Conservation (phyloP, 2,797 vertebrate genomes). For the Aulostomus chinensis region DNA sequence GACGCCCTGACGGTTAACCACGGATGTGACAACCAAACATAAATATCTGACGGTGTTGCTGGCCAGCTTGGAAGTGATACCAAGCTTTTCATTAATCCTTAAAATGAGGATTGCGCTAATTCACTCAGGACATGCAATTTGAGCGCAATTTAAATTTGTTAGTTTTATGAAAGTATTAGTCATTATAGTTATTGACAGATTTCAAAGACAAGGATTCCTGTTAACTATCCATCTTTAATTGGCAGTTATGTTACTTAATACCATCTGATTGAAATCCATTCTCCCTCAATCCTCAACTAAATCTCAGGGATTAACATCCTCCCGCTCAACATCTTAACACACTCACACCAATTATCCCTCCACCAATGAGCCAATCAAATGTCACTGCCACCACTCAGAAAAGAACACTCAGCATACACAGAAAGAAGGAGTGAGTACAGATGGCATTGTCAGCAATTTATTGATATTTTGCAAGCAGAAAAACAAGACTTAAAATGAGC, state of each 20-base stretch:
- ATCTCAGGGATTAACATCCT: conserved; percentile 2
- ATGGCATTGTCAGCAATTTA: conserved; percentile 85
- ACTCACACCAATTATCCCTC: neutral
- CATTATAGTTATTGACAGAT: neutral
- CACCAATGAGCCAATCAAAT: neutral
- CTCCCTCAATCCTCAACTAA: neutral
- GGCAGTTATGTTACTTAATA: neutral
- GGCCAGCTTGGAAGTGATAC: too few species aligned
- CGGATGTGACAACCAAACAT: too few species aligned
- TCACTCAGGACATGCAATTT: too few species aligned
- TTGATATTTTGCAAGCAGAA: conserved; percentile 99
- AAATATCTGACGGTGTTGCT: too few species aligned
- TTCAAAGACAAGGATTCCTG: neutral
- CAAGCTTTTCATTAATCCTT: too few species aligned
- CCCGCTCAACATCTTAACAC: too few species aligned
- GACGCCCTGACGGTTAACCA: too few species aligned
- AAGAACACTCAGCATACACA: conserved; percentile 42
- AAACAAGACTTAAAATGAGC: conserved; percentile 99
- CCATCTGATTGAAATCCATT: neutral
- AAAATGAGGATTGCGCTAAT: too few species aligned
- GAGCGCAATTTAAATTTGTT: too few species aligned
- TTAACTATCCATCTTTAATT: conserved; percentile 1
- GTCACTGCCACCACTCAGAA: neutral
- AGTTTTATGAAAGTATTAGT: too few species aligned
- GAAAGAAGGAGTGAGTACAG: conserved; percentile 53